phyloP scores from a whole-genome alignment of 1,140 invertebrate species.

The Drosophila nasuta region DNA sequence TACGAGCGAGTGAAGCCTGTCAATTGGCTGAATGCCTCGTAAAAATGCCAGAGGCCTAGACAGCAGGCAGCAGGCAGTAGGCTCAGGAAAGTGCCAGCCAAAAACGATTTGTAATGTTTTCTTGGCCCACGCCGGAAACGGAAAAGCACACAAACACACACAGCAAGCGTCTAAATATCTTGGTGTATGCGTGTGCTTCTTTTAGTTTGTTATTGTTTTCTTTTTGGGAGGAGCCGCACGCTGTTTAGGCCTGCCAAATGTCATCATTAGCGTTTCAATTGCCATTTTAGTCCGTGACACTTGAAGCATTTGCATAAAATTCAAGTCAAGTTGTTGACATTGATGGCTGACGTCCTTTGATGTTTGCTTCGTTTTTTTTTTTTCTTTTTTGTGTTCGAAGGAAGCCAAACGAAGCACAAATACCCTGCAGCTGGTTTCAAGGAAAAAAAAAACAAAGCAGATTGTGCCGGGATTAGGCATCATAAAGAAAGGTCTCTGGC shows the following conservation, averaged over 20 bases:
- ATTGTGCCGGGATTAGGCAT: conserved; percentile 15
- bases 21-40: conserved; percentile 84
- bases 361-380: conserved; percentile 44
- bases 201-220: conserved; percentile 79
- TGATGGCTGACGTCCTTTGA: conserved; percentile 52
- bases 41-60: conserved; percentile 79
- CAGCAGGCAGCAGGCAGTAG: conserved; percentile 18
- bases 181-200: conserved; percentile 51
- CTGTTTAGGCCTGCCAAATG: conserved; percentile 78
- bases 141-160: conserved; percentile 65
- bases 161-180: neutral
- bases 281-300: conserved; percentile 82
- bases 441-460: conserved; percentile 2
- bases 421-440: conserved; percentile 26
- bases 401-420: conserved; percentile 21
- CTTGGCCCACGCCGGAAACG: conserved; percentile 72
- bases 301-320: conserved; percentile 81
- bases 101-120: conserved; percentile 83
- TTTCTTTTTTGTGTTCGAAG: conserved; percentile 8
- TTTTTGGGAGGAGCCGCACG: conserved; percentile 19
- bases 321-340: conserved; percentile 77
- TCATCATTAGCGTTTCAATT: conserved; percentile 84
- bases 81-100: conserved; percentile 38
- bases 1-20: conserved; percentile 83
- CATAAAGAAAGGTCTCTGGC: neutral